Evolutionary conservation across 2,888 invertebrate species (phyloP), one percentile per base, ranked within the genome.

Genomic region (Caenorhabditis sinica): DNA sequence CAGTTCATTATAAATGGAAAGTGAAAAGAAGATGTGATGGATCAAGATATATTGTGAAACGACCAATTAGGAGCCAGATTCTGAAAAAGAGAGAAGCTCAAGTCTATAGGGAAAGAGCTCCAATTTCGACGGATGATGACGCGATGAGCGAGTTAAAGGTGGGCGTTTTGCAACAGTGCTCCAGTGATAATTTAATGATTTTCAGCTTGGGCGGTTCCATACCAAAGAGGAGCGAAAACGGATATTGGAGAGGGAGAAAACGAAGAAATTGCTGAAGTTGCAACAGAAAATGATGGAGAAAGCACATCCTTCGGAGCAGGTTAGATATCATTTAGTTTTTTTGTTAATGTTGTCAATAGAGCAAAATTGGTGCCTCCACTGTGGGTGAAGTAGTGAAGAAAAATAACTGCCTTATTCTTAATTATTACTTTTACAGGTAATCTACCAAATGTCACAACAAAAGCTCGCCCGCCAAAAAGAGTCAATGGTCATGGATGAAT

Each of bases 101-200:
- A 90, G 94, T 95, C 83, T 94, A 94, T 40, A 95, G 95, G 89
- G 95, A 96, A 91, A 93, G 96, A 20, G 94, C 94, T 61, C 95
- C 95, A 1, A 94, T 95, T 74, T 95, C 95, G 0, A 95, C 95
- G 0, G 96, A 96, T 92, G 96, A 96, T 90, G 96, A 96, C 89
- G 95, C 95, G 25, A 94, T 95, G 93, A 95, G 95, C 17, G 96
- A 96, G 92, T 94, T 96, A 83, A 96, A 96, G 84, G 88, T 91
- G 30, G 8, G 65, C n/a, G n/a, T n/a, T 45, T 17, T 30, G n/a
- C 15, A 43, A 28, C 0, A 36, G n/a, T 9, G 4, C 2, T 9
- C 28, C 28, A n/a, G 40, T 65, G 28, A 20, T 51, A 15, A 65
- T 15, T 11, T 30, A n/a, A n/a, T n/a, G 4, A 36, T 61, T 68